Conservation (phyloP, 2,888 invertebrate genomes). For the Eurois occulta region DNA sequence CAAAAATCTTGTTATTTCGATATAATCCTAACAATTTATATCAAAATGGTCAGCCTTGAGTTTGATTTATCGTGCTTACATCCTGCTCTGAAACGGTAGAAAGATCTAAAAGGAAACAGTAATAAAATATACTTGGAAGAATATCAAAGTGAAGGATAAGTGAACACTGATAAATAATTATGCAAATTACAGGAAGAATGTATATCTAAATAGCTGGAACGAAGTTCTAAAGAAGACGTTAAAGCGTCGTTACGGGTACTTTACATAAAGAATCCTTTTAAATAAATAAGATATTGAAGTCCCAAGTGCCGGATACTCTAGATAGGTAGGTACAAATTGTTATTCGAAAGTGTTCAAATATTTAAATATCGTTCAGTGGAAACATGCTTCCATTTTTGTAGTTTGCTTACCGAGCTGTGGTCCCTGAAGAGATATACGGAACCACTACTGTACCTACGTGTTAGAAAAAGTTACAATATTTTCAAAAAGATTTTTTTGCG, state of each 20-base stretch:
- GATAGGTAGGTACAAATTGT: slow-evolving; percentile 2
- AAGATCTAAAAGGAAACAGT: slow-evolving; percentile 21
- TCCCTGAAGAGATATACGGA: not conserved
- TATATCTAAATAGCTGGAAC: slow-evolving; percentile 40
- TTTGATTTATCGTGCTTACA: slow-evolving; percentile 52
- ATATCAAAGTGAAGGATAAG: slow-evolving; percentile 21
- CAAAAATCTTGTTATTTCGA: slow-evolving; percentile 11
- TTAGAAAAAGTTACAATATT: not conserved
- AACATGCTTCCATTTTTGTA: not conserved
- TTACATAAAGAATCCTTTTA: slow-evolving; percentile 41
- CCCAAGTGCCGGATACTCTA: slow-evolving; percentile 8
- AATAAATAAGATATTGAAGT: slow-evolving; percentile 49
- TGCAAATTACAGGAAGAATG: slow-evolving; percentile 46
- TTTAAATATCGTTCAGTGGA: slow-evolving; percentile 27
- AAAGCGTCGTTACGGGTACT: slow-evolving; percentile 53
- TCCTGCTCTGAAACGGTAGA: not conserved
- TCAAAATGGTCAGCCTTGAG: slow-evolving; percentile 36
- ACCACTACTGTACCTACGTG: not conserved
- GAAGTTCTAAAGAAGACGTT: slow-evolving; percentile 35
- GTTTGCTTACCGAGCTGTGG: not conserved
- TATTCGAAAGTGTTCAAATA: slow-evolving; percentile 19
- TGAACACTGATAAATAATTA: slow-evolving; percentile 44
- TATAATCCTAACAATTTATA: slow-evolving; percentile 34
- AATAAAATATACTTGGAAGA: slow-evolving; percentile 7
- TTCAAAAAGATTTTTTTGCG: not conserved